Evolutionary conservation across 2,797 vertebrate genomes (phyloP).

Genomic region (Myotis findleyi): DNA sequence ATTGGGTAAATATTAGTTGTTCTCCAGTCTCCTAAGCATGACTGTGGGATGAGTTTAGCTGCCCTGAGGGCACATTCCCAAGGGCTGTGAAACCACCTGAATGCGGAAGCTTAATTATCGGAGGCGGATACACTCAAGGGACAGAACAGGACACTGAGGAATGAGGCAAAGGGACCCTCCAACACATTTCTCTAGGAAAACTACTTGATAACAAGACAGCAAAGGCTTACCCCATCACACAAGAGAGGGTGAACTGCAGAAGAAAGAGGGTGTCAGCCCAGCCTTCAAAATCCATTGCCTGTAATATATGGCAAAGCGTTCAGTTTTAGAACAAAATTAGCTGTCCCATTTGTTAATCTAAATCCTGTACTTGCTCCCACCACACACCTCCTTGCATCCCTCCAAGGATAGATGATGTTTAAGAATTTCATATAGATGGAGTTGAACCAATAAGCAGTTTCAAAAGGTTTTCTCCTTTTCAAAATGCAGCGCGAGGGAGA

Average conservation of each 20-base stretch:
- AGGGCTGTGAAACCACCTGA: not conserved
- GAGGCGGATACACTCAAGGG: not conserved
- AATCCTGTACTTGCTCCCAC: not conserved
- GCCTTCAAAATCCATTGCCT: conserved; percentile 92
- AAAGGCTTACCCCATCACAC: conserved; percentile 95
- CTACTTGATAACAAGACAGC: not conserved
- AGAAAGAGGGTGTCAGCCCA: conserved; percentile 94
- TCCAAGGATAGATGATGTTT: not conserved
- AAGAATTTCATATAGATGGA: not conserved
- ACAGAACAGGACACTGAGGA: not conserved
- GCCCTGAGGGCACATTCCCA: not conserved
- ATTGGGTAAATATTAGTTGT: not conserved
- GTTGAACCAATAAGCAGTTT: not conserved
- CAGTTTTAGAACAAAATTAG: not conserved
- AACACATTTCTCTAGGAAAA: conserved; percentile 26
- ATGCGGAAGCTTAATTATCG: not conserved
- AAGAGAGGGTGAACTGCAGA: conserved; percentile 94
- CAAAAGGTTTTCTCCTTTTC: not conserved
- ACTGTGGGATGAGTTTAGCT: not conserved
- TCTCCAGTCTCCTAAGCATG: not conserved
- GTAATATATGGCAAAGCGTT: conserved; percentile 65
- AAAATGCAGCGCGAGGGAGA: not conserved
- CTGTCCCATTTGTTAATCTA: not conserved
- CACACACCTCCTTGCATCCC: not conserved
- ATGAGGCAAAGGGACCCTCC: not conserved